Evolutionary conservation across 2,113 vertebrate species (phyloP).

Genomic region (Anarrhichthys ocellatus): DNA sequence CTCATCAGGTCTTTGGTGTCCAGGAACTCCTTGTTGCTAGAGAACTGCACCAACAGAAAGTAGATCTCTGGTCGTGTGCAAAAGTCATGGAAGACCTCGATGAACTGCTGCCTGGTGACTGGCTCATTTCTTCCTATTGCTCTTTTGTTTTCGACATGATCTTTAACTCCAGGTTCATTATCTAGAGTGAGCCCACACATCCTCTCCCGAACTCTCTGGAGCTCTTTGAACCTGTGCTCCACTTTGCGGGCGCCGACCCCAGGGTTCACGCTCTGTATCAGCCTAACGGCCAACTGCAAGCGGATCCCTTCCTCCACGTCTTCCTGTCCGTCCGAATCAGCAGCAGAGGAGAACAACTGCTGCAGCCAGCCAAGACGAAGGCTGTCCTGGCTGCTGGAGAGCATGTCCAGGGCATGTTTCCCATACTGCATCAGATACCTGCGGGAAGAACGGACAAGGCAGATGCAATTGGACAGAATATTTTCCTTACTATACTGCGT

Average conservation of each 20-base stretch:
- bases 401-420: conserved; percentile 93
- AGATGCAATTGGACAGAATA: not conserved
- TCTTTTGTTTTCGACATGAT: conserved; percentile 44
- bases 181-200: conserved; percentile 57
- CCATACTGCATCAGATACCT: conserved; percentile 95
- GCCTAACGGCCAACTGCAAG: conserved; percentile 86
- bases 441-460: not conserved
- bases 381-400: conserved; percentile 93
- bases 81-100: conserved; percentile 94
- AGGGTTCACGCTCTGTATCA: conserved; percentile 90
- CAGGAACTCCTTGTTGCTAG: conserved; percentile 97
- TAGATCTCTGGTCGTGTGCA: conserved; percentile 97
- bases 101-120: conserved; percentile 91
- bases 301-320: conserved; percentile 84
- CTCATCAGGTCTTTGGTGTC: conserved; percentile 95
- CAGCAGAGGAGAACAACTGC: conserved; percentile 84
- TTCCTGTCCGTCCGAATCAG: conserved; percentile 68
- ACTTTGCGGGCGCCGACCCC: conserved; percentile 90
- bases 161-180: conserved; percentile 49
- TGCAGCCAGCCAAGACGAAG: conserved; percentile 93
- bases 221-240: conserved; percentile 93
- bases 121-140: conserved; percentile 22
- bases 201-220: conserved; percentile 90
- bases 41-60: conserved; percentile 97
- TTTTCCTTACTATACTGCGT: not conserved